Evolutionary conservation across 2,888 invertebrate species (phyloP).

Genomic region (Mythimna pallens): DNA sequence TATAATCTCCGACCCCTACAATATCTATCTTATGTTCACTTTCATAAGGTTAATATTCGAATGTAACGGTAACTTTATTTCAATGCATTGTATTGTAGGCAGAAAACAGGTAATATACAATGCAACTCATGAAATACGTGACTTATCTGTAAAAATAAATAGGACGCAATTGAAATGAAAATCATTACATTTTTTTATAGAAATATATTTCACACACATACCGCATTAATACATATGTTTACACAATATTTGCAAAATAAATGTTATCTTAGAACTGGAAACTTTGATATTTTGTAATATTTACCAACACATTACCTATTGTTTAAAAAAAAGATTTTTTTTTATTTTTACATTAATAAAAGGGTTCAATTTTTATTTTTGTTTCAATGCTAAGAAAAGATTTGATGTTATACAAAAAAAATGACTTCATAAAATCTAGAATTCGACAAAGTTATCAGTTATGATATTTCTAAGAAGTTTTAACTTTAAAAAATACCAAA

Average conservation of each 20-base stretch:
- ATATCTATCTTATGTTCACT: no score
- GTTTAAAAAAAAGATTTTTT: not conserved
- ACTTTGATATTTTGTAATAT: slow-evolving; percentile 7
- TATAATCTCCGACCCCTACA: no score
- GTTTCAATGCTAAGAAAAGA: no score
- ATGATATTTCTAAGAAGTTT: not conserved
- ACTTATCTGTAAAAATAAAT: slow-evolving; percentile 3
- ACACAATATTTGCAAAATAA: slow-evolving; percentile 24
- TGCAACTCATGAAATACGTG: slow-evolving; percentile 13
- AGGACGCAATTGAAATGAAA: slow-evolving; percentile 24
- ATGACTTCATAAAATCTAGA: not conserved
- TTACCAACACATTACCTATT: not conserved
- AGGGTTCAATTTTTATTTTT: no score
- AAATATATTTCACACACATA: slow-evolving; percentile 32
- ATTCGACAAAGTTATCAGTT: not conserved
- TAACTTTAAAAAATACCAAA: not conserved
- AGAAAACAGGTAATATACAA: not conserved
- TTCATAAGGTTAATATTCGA: no score
- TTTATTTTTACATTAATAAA: no score
- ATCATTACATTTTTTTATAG: slow-evolving; percentile 11
- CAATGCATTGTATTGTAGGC: not conserved
- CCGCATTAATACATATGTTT: slow-evolving; percentile 23
- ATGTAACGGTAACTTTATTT: no score
- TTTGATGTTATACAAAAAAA: no score
- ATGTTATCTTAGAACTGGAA: not conserved